Conservation (phyloP, 2,888 invertebrate species). For the Drosophila subquinaria region DNA sequence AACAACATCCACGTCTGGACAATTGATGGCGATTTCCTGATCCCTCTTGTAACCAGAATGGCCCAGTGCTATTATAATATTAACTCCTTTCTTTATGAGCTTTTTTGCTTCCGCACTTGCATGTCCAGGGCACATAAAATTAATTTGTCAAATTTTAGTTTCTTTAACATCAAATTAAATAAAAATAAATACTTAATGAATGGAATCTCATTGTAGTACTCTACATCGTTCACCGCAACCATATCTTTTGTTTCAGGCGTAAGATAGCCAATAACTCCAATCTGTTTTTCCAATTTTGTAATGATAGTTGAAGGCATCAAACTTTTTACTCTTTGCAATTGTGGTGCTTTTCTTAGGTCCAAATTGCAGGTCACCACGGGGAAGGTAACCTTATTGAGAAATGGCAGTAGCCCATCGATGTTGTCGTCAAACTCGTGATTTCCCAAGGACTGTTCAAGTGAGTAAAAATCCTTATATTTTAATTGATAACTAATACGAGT, state of each 20-base stretch:
- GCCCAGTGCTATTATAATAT: slow-evolving; percentile 27
- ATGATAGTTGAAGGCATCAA: slow-evolving; percentile 7
- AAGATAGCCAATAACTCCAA: slow-evolving; percentile 18
- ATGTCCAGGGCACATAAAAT: neutral
- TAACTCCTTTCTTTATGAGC: slow-evolving; percentile 3
- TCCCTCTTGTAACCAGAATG: slow-evolving; percentile 92
- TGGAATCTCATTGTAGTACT: slow-evolving; percentile 8
- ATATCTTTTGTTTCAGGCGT: slow-evolving; percentile 7
- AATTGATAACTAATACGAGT: neutral
- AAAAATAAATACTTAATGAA: slow-evolving; percentile 10
- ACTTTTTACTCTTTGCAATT: neutral
- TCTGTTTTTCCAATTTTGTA: slow-evolving; percentile 5
- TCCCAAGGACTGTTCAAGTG: slow-evolving; percentile 1
- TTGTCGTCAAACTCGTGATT: slow-evolving; percentile 23
- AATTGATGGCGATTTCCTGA: slow-evolving; percentile 90
- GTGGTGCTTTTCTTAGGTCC: slow-evolving; percentile 4
- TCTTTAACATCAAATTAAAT: neutral
- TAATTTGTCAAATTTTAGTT: neutral
- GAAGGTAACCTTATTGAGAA: slow-evolving; percentile 14
- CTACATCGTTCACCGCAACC: neutral
- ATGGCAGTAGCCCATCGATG: slow-evolving; percentile 7
- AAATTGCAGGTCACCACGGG: slow-evolving; percentile 17
- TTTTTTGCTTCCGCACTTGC: slow-evolving; percentile 3
- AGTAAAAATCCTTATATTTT: neutral
- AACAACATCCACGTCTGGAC: slow-evolving; percentile 93